Percentiles rank a stretch among this genome's conserved stretches.
phyloP scores from a whole-genome alignment of 2,888 invertebrate species.

The Microctonus brassicae region DNA sequence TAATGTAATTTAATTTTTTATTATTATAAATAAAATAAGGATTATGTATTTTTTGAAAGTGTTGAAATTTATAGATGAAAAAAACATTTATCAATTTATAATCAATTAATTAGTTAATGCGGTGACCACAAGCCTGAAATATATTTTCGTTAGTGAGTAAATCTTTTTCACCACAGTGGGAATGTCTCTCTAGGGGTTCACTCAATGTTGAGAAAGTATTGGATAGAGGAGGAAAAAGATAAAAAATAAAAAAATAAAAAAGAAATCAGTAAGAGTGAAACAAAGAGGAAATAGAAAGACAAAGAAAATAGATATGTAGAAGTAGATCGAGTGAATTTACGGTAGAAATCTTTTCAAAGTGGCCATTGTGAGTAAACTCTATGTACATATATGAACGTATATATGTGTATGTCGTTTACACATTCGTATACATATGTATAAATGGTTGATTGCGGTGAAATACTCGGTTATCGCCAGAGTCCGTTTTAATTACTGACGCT shows the following conservation, averaged over 20 bases:
- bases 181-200: conserved; percentile 4
- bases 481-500: conserved; percentile 50
- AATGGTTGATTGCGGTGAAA: conserved; percentile 46
- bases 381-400: conserved; percentile 30
- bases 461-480: conserved; percentile 38
- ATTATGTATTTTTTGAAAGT: neutral
- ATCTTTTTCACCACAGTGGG: conserved; percentile 1
- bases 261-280: conserved; percentile 4
- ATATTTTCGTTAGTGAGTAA: conserved; percentile 24
- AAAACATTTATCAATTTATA: conserved; percentile 11
- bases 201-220: neutral
- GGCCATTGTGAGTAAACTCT: conserved; percentile 35
- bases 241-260: neutral
- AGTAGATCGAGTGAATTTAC: conserved; percentile 10
- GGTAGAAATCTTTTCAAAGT: conserved; percentile 34
- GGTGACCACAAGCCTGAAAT: neutral
- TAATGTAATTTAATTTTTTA: too few species aligned
- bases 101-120: conserved; percentile 24
- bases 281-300: conserved; percentile 3
- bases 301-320: conserved; percentile 1
- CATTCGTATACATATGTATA: neutral
- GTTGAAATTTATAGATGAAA: neutral
- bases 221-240: neutral
- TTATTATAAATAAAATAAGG: neutral
- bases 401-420: neutral